Base-by-base conservation (phyloP, 2,888 invertebrate genomes). In the Yponomeuta sedellus region DNA sequence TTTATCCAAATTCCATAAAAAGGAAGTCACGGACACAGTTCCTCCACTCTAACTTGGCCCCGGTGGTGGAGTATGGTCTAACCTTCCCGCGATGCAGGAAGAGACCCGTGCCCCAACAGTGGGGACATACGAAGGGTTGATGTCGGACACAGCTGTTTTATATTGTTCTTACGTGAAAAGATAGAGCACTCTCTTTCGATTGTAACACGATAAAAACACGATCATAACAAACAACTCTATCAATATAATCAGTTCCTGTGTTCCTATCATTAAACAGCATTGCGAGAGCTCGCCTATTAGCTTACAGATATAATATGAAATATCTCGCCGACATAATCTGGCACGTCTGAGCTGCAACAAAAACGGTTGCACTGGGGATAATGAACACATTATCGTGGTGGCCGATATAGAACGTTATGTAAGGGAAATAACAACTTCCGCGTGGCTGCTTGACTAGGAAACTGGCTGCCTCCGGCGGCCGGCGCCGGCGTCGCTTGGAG, bases 391-490 rank as follows among this genome's bases (percentile, higher is more conserved):
- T 69, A 69, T 68, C 66, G 68, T 66, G 69, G 69, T 44, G 66
- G 67, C 63, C 65, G 63, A 34, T 58, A 58, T 58, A 58, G 58
- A 19, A 11, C 34, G 10, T 61, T 61, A 61, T 61, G 61, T 61
- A 61, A 61, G 58, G 58, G 58, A 58, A 61, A 12, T n/a, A 25
- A 69, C 71, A 61, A 69, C 74, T 77, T 80, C 78, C 78, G 80
- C 74, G 69, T 74, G 68, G 44, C 70, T 69, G n/a, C n/a, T 12
- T 28, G 61, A 22, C 61, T 10, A 61, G 34, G 61, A 34, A 61
- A 61, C 28, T 25, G 2, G 16, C 61, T 61, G 61, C 61, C 61
- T 61, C 61, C 61, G 61, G 22, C 34, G 61, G 28, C 61, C 3
- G 25, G 8, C 34, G 10, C 1, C 34, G 34, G 8, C 34, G 34